Evolutionary conservation across 1,140 invertebrate genomes (phyloP).

Genomic region (Macrosteles quadrilineatus): DNA sequence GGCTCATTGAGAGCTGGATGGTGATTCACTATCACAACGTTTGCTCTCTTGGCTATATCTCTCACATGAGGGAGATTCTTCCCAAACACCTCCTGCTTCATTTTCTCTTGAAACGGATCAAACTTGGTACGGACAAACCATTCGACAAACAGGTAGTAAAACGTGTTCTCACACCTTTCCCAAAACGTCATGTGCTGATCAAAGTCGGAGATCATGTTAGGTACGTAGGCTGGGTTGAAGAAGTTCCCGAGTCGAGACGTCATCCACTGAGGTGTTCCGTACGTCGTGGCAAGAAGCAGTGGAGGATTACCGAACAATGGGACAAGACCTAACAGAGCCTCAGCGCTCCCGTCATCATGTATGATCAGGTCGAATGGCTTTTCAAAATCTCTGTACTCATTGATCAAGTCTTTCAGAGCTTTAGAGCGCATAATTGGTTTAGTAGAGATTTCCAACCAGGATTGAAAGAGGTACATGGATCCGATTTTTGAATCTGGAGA

Average conservation of each 20-base stretch:
- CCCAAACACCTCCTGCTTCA: conserved; percentile 1
- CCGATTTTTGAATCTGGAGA: background rate
- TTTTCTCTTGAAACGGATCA: background rate
- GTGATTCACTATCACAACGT: conserved; percentile 10
- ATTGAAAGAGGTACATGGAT: background rate
- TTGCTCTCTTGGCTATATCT: background rate
- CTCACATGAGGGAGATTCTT: background rate
- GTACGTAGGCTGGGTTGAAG: conserved; percentile 12
- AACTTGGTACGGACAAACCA: background rate
- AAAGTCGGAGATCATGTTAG: background rate
- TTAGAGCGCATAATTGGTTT: background rate
- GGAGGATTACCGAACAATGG: conserved; percentile 8
- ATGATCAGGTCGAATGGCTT: conserved; percentile 14
- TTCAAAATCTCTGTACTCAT: background rate
- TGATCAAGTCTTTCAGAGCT: background rate
- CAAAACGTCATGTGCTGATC: conserved; percentile 10
- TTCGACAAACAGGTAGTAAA: background rate
- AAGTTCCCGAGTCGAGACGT: background rate
- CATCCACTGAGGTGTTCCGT: conserved; percentile 5
- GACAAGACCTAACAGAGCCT: background rate
- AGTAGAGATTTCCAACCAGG: background rate
- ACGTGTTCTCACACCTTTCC: background rate
- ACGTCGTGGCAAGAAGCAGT: background rate
- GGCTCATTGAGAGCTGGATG: conserved; percentile 39
- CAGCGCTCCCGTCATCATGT: background rate